phyloP scores from a whole-genome alignment of 2,888 invertebrate species.

The Ceramica pisi region DNA sequence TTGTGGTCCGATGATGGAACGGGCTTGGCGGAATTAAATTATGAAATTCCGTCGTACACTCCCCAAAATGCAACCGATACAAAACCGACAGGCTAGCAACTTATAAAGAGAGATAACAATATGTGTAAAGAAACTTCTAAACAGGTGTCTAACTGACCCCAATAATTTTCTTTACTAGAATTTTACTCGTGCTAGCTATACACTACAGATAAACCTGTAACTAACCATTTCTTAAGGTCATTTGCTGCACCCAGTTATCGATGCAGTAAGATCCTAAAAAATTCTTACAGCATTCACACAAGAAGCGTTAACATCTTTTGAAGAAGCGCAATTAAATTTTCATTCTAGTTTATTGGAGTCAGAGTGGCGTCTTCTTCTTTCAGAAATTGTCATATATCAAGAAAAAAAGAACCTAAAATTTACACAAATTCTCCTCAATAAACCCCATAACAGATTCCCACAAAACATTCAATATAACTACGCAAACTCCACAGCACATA shows the following conservation, averaged over 20 bases:
- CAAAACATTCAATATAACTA: constrained; percentile 45
- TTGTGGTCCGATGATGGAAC: too few species aligned
- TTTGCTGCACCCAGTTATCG: not conserved
- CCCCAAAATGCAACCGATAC: too few species aligned
- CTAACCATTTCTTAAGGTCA: not conserved
- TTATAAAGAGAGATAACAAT: too few species aligned
- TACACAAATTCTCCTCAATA: not conserved
- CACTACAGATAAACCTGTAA: not conserved
- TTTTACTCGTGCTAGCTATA: not conserved
- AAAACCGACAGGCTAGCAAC: too few species aligned
- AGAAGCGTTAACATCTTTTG: not conserved
- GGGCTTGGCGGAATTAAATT: too few species aligned
- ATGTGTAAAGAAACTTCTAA: too few species aligned
- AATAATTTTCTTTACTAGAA: not conserved
- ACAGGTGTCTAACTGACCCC: too few species aligned
- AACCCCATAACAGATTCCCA: not conserved
- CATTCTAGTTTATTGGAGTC: too few species aligned
- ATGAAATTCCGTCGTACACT: too few species aligned
- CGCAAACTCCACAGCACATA: constrained; percentile 37
- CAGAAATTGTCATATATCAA: not conserved
- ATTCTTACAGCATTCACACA: not conserved
- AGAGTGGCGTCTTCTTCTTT: not conserved
- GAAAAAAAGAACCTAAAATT: not conserved
- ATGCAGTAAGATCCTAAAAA: too few species aligned
- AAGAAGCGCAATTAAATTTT: not conserved